Evolutionary conservation across 2,797 vertebrate genomes (phyloP).

Genomic region (Xenentodon cancila): DNA sequence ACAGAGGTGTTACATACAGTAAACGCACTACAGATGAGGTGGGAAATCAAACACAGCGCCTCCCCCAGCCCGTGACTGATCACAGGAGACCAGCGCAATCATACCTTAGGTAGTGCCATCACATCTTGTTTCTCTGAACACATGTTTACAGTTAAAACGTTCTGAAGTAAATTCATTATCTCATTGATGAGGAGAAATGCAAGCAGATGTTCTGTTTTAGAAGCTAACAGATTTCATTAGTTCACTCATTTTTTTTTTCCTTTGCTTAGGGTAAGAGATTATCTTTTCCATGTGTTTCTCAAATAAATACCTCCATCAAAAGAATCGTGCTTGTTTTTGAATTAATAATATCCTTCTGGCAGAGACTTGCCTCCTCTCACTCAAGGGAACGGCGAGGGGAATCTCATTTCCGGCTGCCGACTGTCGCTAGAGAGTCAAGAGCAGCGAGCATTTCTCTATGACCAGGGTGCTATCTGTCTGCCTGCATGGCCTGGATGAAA

Average conservation of each 20-base stretch:
- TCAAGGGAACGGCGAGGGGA: constrained; percentile 39
- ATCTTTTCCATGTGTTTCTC: constrained; percentile 68
- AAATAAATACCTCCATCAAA: constrained; percentile 66
- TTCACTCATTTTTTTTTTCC: constrained; percentile 15
- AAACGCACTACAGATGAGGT: constrained; percentile 30
- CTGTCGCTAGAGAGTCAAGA: constrained; percentile 43
- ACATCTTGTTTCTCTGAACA: constrained; percentile 48
- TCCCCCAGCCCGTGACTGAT: constrained; percentile 24
- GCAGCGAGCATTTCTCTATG: constrained; percentile 23
- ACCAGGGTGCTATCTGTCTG: constrained; percentile 20
- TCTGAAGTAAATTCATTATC: constrained; percentile 72
- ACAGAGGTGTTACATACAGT: constrained; percentile 56
- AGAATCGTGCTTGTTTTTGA: constrained; percentile 47
- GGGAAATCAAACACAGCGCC: constrained; percentile 40
- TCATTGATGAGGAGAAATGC: constrained; percentile 73
- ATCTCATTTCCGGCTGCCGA: constrained; percentile 36
- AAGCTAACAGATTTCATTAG: constrained; percentile 72
- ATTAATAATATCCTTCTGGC: constrained; percentile 60
- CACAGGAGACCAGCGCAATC: constrained; percentile 23
- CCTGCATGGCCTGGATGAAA: constrained; percentile 26
- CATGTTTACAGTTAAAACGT: constrained; percentile 71
- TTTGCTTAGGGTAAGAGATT: constrained; percentile 43
- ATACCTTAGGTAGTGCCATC: constrained; percentile 46
- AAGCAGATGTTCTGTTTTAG: constrained; percentile 75
- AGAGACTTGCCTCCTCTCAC: constrained; percentile 23